Conservation (phyloP, 2,113 vertebrate species). For the Daboia siamensis region DNA sequence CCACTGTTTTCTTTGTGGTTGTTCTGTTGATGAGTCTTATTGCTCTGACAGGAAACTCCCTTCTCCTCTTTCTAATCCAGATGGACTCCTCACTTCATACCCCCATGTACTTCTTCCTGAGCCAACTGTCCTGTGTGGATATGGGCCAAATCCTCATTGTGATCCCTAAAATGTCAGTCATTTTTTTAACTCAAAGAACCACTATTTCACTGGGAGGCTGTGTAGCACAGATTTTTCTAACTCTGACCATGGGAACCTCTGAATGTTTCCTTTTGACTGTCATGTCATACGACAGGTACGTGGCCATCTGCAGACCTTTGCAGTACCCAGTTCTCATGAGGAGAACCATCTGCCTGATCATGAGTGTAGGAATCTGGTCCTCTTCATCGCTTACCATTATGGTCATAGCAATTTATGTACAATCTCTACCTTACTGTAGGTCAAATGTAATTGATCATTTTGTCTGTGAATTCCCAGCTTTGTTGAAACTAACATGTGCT, state of each 20-base stretch:
- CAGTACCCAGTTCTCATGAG: constrained; percentile 37
- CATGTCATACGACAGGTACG: constrained; percentile 16
- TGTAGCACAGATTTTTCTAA: constrained; percentile 43
- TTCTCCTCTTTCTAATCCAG: constrained; percentile 43
- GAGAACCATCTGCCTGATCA: constrained; percentile 19
- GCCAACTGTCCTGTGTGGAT: constrained; percentile 48
- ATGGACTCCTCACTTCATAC: constrained; percentile 35
- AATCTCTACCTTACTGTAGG: constrained; percentile 39
- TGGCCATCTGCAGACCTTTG: constrained; percentile 34
- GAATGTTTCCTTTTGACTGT: constrained; percentile 42
- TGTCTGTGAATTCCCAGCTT: constrained; percentile 41
- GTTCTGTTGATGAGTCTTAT: constrained; percentile 35
- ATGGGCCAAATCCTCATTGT: constrained; percentile 42
- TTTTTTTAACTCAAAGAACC: constrained; percentile 32
- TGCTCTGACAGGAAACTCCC: constrained; percentile 26
- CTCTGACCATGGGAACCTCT: constrained; percentile 23
- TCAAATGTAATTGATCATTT: constrained; percentile 45
- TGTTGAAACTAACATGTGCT: constrained; percentile 37
- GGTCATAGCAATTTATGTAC: constrained; percentile 29
- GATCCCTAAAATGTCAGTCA: constrained; percentile 43
- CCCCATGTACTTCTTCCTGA: constrained; percentile 49
- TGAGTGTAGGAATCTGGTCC: constrained; percentile 35
- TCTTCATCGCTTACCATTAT: background rate
- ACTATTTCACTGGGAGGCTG: constrained; percentile 42
- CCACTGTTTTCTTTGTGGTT: constrained; percentile 25